phyloP scores from a whole-genome alignment of 1,140 invertebrate genomes.

The Probaryconus sp. region DNA sequence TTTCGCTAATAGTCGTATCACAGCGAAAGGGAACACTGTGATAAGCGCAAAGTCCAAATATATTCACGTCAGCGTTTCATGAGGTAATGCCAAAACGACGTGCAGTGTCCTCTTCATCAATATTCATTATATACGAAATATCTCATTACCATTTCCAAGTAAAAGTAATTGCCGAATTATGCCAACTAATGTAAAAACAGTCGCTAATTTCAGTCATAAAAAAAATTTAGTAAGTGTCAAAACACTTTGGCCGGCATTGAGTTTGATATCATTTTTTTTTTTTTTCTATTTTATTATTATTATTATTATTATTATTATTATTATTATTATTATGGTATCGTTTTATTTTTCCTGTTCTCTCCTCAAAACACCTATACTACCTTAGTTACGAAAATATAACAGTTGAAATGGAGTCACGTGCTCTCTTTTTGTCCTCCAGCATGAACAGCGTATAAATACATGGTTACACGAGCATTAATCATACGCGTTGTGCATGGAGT shows the following conservation, averaged over 20 bases:
- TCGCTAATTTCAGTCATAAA: constrained; percentile 28
- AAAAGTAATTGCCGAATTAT: constrained; percentile 38
- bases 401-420: constrained; percentile 37
- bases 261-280: no score
- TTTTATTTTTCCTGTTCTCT: constrained; percentile 11
- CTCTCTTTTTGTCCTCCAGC: constrained; percentile 30
- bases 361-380: constrained; percentile 8
- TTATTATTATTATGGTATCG: constrained; percentile 15
- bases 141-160: constrained; percentile 42
- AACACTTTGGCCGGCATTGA: no score
- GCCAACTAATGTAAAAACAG: constrained; percentile 4
- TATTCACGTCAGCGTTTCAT: constrained; percentile 1
- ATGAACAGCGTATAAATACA: constrained; percentile 27
- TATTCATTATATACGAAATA: constrained; percentile 37
- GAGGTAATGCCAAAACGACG: not conserved
- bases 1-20: constrained; percentile 21
- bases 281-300: no score
- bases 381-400: constrained; percentile 27
- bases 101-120: constrained; percentile 21
- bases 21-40: constrained; percentile 11
- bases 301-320: no score
- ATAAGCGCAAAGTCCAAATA: constrained; percentile 50
- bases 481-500: constrained; percentile 12
- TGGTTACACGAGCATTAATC: constrained; percentile 29
- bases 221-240: constrained; percentile 1